Evolutionary conservation across 2,888 invertebrate species (phyloP).

Genomic region (Rhagium mordax): DNA sequence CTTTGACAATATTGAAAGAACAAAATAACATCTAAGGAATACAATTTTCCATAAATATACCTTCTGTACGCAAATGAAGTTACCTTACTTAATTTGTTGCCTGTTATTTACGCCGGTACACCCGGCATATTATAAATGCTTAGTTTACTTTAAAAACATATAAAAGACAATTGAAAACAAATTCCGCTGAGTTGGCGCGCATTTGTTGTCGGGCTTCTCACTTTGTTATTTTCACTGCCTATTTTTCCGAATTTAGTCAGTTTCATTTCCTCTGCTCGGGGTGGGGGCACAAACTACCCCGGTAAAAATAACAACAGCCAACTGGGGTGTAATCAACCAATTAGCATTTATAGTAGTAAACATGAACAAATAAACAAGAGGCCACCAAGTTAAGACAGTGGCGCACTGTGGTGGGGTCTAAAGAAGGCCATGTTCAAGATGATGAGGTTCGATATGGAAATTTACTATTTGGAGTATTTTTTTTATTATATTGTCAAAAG

Average conservation of each 20-base stretch:
- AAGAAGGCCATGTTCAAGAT: too few species aligned
- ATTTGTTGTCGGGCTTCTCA: constrained; percentile 19
- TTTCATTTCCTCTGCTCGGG: constrained; percentile 18
- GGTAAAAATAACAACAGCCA: constrained; percentile 39
- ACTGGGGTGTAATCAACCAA: constrained; percentile 48
- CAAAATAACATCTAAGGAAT: too few species aligned
- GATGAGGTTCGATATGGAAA: too few species aligned
- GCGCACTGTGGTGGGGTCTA: background rate
- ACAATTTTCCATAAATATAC: too few species aligned
- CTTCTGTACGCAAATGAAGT: too few species aligned
- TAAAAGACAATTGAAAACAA: constrained; percentile 11
- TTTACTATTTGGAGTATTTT: too few species aligned
- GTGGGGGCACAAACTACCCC: background rate
- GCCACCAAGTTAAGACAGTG: constrained; percentile 3
- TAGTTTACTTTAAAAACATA: constrained; percentile 19
- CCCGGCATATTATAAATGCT: too few species aligned
- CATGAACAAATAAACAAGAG: constrained; percentile 22
- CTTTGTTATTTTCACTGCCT: background rate
- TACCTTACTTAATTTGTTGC: too few species aligned
- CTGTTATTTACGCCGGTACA: too few species aligned
- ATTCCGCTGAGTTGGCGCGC: constrained; percentile 12
- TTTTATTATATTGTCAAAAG: too few species aligned
- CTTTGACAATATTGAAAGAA: too few species aligned
- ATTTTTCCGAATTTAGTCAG: constrained; percentile 24
- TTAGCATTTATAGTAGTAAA: constrained; percentile 46